Evolutionary conservation across 2,113 vertebrate species (phyloP).

Genomic region (Tylochromis polylepis): DNA sequence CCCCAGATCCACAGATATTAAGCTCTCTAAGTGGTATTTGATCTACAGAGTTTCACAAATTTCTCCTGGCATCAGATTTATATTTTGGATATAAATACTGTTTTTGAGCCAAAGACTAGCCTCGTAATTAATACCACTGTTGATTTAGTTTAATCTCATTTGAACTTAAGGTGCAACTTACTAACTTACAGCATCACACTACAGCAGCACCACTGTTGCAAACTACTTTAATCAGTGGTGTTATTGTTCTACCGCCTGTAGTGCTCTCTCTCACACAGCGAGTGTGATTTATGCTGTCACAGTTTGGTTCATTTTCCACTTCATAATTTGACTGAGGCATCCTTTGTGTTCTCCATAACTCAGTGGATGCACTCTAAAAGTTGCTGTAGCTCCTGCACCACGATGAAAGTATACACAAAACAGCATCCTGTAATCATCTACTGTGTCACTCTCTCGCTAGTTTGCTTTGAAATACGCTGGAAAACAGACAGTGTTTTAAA

Average conservation of each 20-base stretch:
- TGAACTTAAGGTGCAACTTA: background rate
- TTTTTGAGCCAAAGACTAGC: background rate
- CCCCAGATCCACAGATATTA: background rate
- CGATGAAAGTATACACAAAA: background rate
- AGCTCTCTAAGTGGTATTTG: background rate
- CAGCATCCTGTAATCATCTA: background rate
- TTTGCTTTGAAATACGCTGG: background rate
- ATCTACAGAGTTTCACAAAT: background rate
- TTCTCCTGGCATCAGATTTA: background rate
- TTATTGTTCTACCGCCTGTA: constrained; percentile 11
- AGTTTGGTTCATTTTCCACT: constrained; percentile 18
- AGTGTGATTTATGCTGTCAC: constrained; percentile 5
- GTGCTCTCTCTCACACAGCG: background rate
- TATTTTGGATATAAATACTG: background rate
- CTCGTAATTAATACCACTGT: background rate
- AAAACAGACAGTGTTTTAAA: background rate
- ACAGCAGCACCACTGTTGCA: background rate
- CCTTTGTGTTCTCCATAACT: background rate
- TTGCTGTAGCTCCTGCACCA: background rate
- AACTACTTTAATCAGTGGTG: constrained; percentile 5
- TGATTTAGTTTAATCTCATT: background rate
- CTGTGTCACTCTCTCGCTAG: background rate
- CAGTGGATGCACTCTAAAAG: background rate
- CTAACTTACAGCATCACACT: background rate
- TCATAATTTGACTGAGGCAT: constrained; percentile 17